phyloP scores from a whole-genome alignment of 2,797 vertebrate genomes.

The Borostomias antarcticus region DNA sequence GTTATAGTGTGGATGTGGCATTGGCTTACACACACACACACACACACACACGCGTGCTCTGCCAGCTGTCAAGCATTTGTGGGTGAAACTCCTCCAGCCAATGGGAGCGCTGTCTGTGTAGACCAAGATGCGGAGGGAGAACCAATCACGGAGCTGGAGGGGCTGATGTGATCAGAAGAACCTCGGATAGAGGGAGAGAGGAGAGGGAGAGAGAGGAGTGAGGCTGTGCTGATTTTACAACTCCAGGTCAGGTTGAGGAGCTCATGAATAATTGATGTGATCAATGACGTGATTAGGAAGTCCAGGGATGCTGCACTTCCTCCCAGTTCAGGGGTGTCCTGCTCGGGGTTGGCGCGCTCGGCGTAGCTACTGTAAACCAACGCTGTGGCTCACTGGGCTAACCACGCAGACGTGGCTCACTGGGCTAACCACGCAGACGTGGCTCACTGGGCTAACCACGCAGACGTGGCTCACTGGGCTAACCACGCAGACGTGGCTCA shows the following conservation, averaged over 20 bases:
- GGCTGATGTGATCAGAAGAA: conserved; percentile 68
- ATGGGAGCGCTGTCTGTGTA: conserved; percentile 33
- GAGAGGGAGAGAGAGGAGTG: conserved; percentile 61
- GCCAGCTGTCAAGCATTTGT: conserved; percentile 68
- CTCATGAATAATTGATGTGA: conserved; percentile 77
- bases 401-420: too few relatives aligned
- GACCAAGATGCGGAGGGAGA: conserved; percentile 46
- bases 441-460: too few relatives aligned
- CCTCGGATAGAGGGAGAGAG: conserved; percentile 55
- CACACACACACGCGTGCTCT: conserved; percentile 67
- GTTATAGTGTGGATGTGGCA: too few relatives aligned
- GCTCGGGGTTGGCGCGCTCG: too few relatives aligned
- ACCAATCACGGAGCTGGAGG: conserved; percentile 64
- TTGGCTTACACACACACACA: conserved; percentile 55
- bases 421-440: conserved; percentile 30
- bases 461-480: too few relatives aligned
- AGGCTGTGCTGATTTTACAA: conserved; percentile 70
- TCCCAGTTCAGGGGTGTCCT: conserved; percentile 65
- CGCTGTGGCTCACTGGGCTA: conserved; percentile 62
- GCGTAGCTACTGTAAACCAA: conserved; percentile 56
- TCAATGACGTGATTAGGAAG: conserved; percentile 77
- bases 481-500: conserved; percentile 40
- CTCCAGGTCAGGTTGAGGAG: conserved; percentile 70
- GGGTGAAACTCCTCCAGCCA: conserved; percentile 54
- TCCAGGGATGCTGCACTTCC: conserved; percentile 69